A percentile compares a stretch with the other conserved stretches of the same genome.
Conservation (phyloP, 1,140 invertebrate species). For the Alviniconcha marisindica region DNA sequence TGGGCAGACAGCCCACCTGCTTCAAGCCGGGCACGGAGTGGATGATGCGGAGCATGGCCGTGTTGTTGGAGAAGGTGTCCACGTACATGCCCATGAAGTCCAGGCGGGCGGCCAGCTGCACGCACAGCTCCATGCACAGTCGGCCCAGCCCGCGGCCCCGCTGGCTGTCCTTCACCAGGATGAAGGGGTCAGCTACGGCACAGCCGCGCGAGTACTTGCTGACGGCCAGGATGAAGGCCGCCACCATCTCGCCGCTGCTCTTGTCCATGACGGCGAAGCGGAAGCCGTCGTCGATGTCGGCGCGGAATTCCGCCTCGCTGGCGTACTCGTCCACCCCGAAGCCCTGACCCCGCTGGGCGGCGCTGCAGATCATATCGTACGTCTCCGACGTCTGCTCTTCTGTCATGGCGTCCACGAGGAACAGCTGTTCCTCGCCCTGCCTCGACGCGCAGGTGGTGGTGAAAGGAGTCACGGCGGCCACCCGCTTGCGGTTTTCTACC, state of each 20-base stretch:
- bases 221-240: constrained; percentile 57
- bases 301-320: constrained; percentile 55
- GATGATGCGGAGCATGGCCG: constrained; percentile 56
- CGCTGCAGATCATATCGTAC: constrained; percentile 57
- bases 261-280: constrained; percentile 59
- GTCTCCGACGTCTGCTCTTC: constrained; percentile 57
- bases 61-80: constrained; percentile 63
- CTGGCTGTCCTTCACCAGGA: constrained; percentile 54
- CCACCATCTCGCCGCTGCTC: constrained; percentile 53
- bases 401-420: constrained; percentile 61
- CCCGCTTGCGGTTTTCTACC: not conserved
- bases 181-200: constrained; percentile 57
- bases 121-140: constrained; percentile 51
- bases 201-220: constrained; percentile 63
- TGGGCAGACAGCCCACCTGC: constrained; percentile 59
- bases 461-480: constrained; percentile 34
- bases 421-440: constrained; percentile 35
- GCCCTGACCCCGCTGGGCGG: constrained; percentile 52
- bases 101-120: constrained; percentile 52
- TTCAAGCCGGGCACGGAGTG: constrained; percentile 53
- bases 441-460: constrained; percentile 28
- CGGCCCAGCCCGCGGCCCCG: constrained; percentile 52
- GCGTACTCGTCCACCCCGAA: constrained; percentile 62
- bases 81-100: constrained; percentile 61
- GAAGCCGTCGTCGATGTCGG: constrained; percentile 54